Evolutionary conservation across 2,888 invertebrate species (phyloP), one percentile per base, ranked within the genome.

Genomic region (Chymomyza amoena): DNA sequence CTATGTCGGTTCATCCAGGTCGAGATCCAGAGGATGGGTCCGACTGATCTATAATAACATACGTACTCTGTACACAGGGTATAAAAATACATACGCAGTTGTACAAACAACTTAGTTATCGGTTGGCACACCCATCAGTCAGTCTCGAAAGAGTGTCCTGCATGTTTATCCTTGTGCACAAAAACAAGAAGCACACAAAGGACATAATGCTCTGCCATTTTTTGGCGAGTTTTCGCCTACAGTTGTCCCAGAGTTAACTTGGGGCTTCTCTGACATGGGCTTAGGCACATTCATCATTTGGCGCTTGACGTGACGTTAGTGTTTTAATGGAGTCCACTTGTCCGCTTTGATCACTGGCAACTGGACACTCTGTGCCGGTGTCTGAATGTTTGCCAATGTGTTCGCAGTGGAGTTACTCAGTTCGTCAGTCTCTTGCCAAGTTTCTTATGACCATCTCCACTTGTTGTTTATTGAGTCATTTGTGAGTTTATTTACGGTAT

Each of bases 321-420:
- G 77, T 89, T 89, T 89, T 89, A 90, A 88, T 88, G 83, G 87
- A 89, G 79, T 89, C 76, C 79, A 82, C 87, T 83, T 89, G 88
- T 87, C 86, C 79, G 76, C 79, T 79, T 78, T 87, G 87, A 87
- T 83, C 84, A 81, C 82, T 87, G 70, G 39, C 61, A 71, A 57
- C 57, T 57, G 57, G 57, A 36, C 52, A 52, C 39, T 52, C 20
- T 63, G 28, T 36, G 50, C 54, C 59, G 36, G 57, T 59, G 39
- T 59, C 65, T 4, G 9, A 32, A n/a, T 77, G 83, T 78, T 81
- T 83, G 78, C 73, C 75, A 74, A 75, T 75, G 76, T 79, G 85
- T 79, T 79, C 80, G 73, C 77, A 79, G 73, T 75, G 60, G 50
- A 74, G 18, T 70, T 69, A 61, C 28, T 36, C 59, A 50, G 67